phyloP scores from a whole-genome alignment of 2,888 invertebrate genomes.

The Eucriotettix oculatus region DNA sequence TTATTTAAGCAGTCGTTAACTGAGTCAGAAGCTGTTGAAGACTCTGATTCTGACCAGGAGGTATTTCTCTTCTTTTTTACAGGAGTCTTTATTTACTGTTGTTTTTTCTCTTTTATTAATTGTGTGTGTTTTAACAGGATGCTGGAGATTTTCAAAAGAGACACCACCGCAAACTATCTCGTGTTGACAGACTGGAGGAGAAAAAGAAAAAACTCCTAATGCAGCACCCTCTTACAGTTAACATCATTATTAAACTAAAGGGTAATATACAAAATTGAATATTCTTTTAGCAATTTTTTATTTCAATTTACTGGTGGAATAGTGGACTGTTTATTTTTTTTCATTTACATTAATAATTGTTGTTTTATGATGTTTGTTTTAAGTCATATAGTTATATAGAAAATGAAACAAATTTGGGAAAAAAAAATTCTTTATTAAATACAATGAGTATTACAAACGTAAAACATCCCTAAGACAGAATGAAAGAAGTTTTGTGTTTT shows the following conservation, averaged over 20 bases:
- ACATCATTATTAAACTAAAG: conserved; percentile 40
- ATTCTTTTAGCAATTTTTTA: not conserved
- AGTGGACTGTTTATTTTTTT: no score
- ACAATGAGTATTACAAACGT: no score
- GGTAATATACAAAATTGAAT: conserved; percentile 17
- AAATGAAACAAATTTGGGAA: no score
- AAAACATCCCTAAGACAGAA: no score
- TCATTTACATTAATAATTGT: no score
- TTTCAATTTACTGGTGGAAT: not conserved
- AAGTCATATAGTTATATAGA: no score
- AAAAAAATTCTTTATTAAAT: no score
- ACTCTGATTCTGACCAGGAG: conserved; percentile 53
- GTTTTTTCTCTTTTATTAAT: not conserved
- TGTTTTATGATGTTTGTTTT: no score
- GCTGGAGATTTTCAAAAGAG: conserved; percentile 30
- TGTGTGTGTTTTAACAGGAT: conserved; percentile 3
- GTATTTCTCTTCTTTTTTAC: conserved; percentile 20
- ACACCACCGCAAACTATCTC: conserved; percentile 38
- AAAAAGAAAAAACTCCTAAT: conserved; percentile 47
- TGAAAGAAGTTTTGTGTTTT: no score
- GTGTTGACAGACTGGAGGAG: conserved; percentile 49
- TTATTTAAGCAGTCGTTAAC: conserved; percentile 31
- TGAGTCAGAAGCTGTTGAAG: conserved; percentile 36
- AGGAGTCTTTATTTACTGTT: not conserved
- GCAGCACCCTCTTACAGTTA: conserved; percentile 55